Conservation (phyloP, 2,797 vertebrate genomes). For the Sternotherus odoratus region DNA sequence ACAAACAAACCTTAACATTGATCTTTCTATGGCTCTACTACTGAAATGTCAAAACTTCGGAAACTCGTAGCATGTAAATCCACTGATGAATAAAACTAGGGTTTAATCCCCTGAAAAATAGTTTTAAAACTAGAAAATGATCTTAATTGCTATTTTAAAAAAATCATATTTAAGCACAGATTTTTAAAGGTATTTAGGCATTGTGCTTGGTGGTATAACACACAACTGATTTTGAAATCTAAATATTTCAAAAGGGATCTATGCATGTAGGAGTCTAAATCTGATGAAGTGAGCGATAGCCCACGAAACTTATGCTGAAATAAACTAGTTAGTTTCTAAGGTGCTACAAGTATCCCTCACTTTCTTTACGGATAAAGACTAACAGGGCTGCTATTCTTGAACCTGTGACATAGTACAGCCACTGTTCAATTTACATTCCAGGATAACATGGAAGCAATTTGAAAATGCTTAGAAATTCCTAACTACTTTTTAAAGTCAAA, state of each 20-base stretch:
- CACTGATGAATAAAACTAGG: not conserved
- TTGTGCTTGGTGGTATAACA: not conserved
- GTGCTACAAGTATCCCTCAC: no score
- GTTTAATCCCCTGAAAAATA: not conserved
- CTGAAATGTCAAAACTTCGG: not conserved
- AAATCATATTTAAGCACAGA: not conserved
- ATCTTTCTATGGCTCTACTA: not conserved
- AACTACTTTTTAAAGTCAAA: not conserved
- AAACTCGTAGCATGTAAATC: not conserved
- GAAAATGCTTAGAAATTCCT: not conserved
- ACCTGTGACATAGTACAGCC: not conserved
- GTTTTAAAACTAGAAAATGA: not conserved
- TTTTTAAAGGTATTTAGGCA: not conserved
- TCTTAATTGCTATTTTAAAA: not conserved
- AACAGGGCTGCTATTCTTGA: no score
- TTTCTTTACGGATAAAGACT: no score
- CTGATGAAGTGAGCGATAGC: not conserved
- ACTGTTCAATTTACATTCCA: not conserved
- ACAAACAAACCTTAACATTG: not conserved
- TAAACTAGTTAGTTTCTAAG: no score
- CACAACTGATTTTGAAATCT: not conserved
- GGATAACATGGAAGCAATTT: not conserved
- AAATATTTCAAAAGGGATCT: not conserved
- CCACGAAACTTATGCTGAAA: no score
- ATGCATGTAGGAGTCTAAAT: not conserved